These are phyloP conservation scores for Mythimna pallens DNA, from an alignment of 2,888 invertebrate genomes.

Conservation along the genomic window DNA sequence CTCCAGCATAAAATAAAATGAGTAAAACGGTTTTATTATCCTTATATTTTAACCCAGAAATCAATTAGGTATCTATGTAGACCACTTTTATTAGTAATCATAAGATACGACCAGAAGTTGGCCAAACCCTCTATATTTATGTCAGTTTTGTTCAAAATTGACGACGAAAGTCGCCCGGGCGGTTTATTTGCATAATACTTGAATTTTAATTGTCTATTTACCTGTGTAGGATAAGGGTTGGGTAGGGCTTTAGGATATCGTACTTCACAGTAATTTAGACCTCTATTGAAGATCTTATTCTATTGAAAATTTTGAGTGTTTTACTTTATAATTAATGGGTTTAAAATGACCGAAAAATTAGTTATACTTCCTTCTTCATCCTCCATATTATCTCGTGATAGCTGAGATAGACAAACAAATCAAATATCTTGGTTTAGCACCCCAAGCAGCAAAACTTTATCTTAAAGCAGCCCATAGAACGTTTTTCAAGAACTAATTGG, in stretches of 20 bases:
- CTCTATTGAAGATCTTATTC: constrained; percentile 21
- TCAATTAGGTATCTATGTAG: constrained; percentile 38
- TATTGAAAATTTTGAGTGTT: constrained; percentile 5
- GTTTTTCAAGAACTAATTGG: no score
- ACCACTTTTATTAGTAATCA: constrained; percentile 52
- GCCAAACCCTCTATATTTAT: constrained; percentile 52
- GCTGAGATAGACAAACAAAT: no score
- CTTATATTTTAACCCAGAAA: constrained; percentile 39
- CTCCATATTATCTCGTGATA: no score
- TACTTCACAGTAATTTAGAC: constrained; percentile 26
- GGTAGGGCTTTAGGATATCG: background rate
- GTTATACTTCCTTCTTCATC: no score
- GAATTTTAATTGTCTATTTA: constrained; percentile 61
- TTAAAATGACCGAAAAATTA: background rate
- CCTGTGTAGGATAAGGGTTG: constrained; percentile 31
- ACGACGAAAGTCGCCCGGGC: constrained; percentile 46
- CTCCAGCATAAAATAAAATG: no score
- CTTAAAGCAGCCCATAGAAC: no score
- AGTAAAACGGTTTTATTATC: background rate
- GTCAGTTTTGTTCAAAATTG: constrained; percentile 51
- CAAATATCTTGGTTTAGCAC: no score
- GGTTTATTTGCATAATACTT: constrained; percentile 61
- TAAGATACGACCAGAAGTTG: constrained; percentile 44
- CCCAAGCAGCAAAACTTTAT: no score
- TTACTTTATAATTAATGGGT: background rate